Conservation (phyloP, 2,888 invertebrate genomes). For the Seladonia tumulorum region DNA sequence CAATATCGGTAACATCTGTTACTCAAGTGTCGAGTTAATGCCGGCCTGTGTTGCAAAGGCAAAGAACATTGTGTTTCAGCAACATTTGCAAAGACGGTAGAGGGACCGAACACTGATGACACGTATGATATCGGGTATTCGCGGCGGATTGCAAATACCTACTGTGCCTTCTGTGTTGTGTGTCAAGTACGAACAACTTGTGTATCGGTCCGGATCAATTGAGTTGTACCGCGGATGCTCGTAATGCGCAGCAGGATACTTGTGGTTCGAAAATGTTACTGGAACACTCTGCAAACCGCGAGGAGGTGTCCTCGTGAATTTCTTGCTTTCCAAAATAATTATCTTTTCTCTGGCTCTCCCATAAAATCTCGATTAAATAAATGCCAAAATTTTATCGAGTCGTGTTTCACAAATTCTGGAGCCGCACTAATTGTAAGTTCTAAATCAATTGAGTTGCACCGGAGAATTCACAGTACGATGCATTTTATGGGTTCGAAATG, state of each 20-base stretch:
- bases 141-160: constrained; percentile 19
- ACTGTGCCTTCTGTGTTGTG: background rate
- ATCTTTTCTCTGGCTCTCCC: background rate
- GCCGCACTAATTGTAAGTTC: too few relatives aligned
- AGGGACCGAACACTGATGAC: constrained; percentile 20
- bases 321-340: background rate
- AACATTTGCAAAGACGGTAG: constrained; percentile 32
- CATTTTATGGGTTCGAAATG: too few relatives aligned
- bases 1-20: constrained; percentile 52
- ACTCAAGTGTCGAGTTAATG: constrained; percentile 54
- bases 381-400: background rate
- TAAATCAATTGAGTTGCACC: too few relatives aligned
- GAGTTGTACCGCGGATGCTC: background rate
- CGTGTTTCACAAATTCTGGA: background rate
- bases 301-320: background rate
- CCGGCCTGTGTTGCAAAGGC: constrained; percentile 37
- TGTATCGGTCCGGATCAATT: background rate
- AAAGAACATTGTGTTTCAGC: constrained; percentile 40
- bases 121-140: constrained; percentile 33
- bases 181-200: background rate
- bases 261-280: background rate
- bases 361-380: background rate
- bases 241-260: background rate
- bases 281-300: background rate
- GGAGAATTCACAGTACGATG: too few relatives aligned